Evolutionary conservation across 2,888 invertebrate species (phyloP), one percentile per base, ranked within the genome.

Genomic region (Dryadula phaetusa): DNA sequence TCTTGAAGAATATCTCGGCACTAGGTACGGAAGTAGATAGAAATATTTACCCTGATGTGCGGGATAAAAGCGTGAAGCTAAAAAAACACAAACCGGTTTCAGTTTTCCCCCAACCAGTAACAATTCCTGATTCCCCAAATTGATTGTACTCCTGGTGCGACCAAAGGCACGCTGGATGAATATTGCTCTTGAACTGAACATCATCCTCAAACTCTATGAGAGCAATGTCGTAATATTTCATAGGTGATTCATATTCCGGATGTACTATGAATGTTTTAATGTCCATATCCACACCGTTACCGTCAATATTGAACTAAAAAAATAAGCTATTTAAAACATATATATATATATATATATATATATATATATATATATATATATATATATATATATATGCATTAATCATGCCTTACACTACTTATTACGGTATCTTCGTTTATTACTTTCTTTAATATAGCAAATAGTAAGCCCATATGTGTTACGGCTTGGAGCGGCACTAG

Each of bases 161-260:
- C 74, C 76, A 75, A 7, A 79, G 63, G 32, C 79, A 78, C 5
- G 77, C 79, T 10, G 79, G 78, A 46, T 74, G 73, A 2, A 76
- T 37, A 16, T 46, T 46, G 7, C 60, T 47, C 7, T 44, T 70
- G 40, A 78, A 76, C 12, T n/a, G n/a, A 0, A 77, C 72, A 14
- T 67, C 62, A 0, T 34, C 25, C 6, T 70, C 67, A 10, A 78
- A 22, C 56, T 77, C 71, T 18, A 79, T 66, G 1, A 79, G 62
- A 14, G 78, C 79, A 28, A 78, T 72, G 40, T 77, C 77, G 34
- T 52, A 69, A 68, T 73, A 70, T 64, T 72, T 78, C 16, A 67
- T 75, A 1, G 77, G 77, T 3, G 77, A 16, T 5, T 62, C 56
- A 63, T 75, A 80, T n/a, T 67, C 44, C 0, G 77, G 77, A 62